A percentile compares a stretch with the other conserved stretches of the same genome.
These are phyloP conservation scores for Furcula furcula DNA, from an alignment of 2,888 invertebrate genomes.

Conservation along the genomic window DNA sequence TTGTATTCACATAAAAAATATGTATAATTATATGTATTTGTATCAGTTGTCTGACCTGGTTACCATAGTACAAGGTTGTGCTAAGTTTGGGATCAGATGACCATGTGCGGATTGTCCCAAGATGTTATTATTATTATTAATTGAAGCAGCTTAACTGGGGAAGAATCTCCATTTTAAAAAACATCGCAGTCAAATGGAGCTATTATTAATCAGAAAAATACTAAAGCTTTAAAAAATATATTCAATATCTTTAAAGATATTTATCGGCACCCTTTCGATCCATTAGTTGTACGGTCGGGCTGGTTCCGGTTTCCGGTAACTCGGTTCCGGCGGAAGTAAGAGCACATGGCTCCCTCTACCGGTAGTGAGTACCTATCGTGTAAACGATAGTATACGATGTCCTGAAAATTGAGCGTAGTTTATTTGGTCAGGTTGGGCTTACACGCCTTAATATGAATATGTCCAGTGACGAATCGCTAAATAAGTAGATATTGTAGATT, in stretches of 20 bases:
- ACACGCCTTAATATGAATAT: background rate
- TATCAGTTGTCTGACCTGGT: too few species aligned
- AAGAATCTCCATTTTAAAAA: too few species aligned
- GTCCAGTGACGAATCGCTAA: too few species aligned
- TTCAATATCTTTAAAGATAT: conserved; percentile 35
- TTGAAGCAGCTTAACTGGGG: too few species aligned
- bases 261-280: conserved; percentile 43
- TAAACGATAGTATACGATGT: conserved; percentile 20
- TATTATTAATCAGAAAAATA: conserved; percentile 18
- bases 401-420: conserved; percentile 23
- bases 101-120: too few species aligned
- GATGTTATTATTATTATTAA: too few species aligned
- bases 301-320: conserved; percentile 48
- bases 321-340: conserved; percentile 31
- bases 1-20: too few species aligned
- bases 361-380: conserved; percentile 26
- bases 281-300: conserved; percentile 43
- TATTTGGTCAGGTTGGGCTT: conserved; percentile 1
- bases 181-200: too few species aligned
- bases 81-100: too few species aligned
- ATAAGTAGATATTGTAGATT: too few species aligned
- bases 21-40: too few species aligned
- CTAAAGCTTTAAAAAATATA: conserved; percentile 25
- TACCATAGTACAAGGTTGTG: too few species aligned
- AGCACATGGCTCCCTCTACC: conserved; percentile 28